Evolutionary conservation across 2,888 invertebrate species (phyloP).

Genomic region (Danaus chrysippus): DNA sequence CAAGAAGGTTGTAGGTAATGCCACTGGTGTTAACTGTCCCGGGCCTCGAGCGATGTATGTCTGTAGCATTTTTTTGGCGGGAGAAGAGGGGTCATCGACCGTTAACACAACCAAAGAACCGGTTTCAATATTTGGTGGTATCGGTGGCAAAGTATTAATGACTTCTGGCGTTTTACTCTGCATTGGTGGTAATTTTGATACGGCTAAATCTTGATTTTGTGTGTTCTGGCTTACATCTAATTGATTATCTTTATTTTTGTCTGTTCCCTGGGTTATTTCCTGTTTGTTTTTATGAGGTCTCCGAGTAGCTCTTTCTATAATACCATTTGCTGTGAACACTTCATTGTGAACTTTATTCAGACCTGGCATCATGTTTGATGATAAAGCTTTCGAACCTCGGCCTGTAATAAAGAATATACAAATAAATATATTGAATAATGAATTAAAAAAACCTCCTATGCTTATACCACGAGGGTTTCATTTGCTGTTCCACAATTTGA

Average conservation of each 20-base stretch:
- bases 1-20: slow-evolving; percentile 54
- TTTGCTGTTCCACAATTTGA: too few species aligned
- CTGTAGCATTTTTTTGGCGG: slow-evolving; percentile 67
- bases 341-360: slow-evolving; percentile 19
- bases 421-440: neutral
- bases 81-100: slow-evolving; percentile 63
- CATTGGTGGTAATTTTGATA: slow-evolving; percentile 29
- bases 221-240: slow-evolving; percentile 5
- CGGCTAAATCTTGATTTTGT: slow-evolving; percentile 18
- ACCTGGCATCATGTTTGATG: slow-evolving; percentile 35
- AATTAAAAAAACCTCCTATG: too few species aligned
- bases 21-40: slow-evolving; percentile 57
- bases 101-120: slow-evolving; percentile 68
- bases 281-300: slow-evolving; percentile 19
- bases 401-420: slow-evolving; percentile 40
- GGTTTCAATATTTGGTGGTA: slow-evolving; percentile 59
- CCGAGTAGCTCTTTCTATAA: slow-evolving; percentile 43
- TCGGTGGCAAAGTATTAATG: slow-evolving; percentile 35
- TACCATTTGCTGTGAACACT: slow-evolving; percentile 42
- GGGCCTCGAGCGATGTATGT: slow-evolving; percentile 63
- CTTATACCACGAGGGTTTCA: too few species aligned
- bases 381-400: slow-evolving; percentile 48
- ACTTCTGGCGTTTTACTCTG: slow-evolving; percentile 32
- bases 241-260: slow-evolving; percentile 14
- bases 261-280: slow-evolving; percentile 32